Evolutionary conservation across 2,888 invertebrate genomes (phyloP).

Genomic region (Masnerella sp.): DNA sequence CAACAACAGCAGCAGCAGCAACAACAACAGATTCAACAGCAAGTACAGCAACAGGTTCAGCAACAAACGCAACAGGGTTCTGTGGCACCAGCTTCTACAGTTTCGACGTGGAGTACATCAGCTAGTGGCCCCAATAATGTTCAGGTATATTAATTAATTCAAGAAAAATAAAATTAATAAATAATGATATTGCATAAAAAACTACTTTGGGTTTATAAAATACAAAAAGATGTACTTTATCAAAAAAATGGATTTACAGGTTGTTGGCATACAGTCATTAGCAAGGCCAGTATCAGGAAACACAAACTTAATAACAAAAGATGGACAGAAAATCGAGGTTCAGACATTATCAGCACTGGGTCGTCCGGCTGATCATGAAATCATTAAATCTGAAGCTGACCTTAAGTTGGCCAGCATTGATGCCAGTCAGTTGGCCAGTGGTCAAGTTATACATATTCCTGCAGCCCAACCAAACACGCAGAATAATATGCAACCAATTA

Average conservation of each 20-base stretch:
- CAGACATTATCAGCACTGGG: slow-evolving; percentile 71
- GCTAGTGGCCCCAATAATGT: slow-evolving; percentile 74
- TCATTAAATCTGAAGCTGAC: slow-evolving; percentile 66
- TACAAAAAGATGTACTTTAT: not conserved
- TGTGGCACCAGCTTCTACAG: slow-evolving; percentile 73
- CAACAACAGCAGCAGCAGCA: slow-evolving; percentile 65
- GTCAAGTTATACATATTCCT: slow-evolving; percentile 76
- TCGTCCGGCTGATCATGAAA: slow-evolving; percentile 66
- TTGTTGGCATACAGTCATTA: slow-evolving; percentile 73
- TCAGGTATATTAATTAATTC: slow-evolving; percentile 66
- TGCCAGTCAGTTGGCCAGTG: slow-evolving; percentile 72
- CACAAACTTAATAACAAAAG: slow-evolving; percentile 74
- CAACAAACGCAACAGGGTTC: slow-evolving; percentile 75
- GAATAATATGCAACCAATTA: slow-evolving; percentile 81
- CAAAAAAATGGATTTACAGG: slow-evolving; percentile 55
- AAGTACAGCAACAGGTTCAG: slow-evolving; percentile 69
- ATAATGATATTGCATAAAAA: not conserved
- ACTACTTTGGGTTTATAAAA: no score
- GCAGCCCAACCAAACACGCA: slow-evolving; percentile 67
- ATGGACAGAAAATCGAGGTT: slow-evolving; percentile 76
- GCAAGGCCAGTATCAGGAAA: slow-evolving; percentile 67
- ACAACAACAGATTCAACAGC: slow-evolving; percentile 64
- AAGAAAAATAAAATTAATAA: not conserved
- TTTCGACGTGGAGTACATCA: slow-evolving; percentile 74
- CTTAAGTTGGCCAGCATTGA: slow-evolving; percentile 76